Evolutionary conservation across 2,797 vertebrate species (phyloP), one percentile per base, ranked within the genome.

Genomic region (Sebastes reedi): DNA sequence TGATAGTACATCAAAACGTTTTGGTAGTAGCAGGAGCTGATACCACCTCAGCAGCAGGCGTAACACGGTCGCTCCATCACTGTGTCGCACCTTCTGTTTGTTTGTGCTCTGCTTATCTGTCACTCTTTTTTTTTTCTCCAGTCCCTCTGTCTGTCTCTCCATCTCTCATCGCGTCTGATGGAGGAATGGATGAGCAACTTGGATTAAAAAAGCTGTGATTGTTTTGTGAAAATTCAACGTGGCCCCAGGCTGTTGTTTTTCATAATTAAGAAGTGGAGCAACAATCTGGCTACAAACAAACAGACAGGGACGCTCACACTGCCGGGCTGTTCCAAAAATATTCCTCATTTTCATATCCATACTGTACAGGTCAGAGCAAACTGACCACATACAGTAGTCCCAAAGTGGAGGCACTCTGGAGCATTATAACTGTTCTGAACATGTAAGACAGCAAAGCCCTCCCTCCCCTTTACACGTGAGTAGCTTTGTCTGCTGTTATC

Each of bases 171-270:
- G 46, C 13, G 30, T 85, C 79, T 79, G 55, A 92, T 65, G 11
- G 16, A 29, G 34, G 74, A 68, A 69, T 12, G 25, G 72, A 76
- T 42, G 78, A 79, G 74, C 20, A 8, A 61, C 66, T 80, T 79
- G 67, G 80, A 88, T 69, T 69, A 25, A 42, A 82, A 79, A 83
- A 77, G 83, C 80, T 50, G 68, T 36, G 78, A 89, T 74, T 84
- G 79, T 80, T 92, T 81, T 85, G 80, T 82, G 80, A 89, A 84
- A 91, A 91, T 89, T 89, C 74, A 82, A 81, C 77, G 8, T 36
- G 79, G 56, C 91, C 79, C 67, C 52, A 60, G 82, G 89, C 87
- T 94, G 88, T 89, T 93, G 88, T 89, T 91, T 92, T 89, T 90
- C 80, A 89, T 92, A 90, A 94, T 91, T 83, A 92, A 91, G 80